Base-by-base conservation (phyloP, 2,888 invertebrate species). In the Caradrina kadenii region DNA sequence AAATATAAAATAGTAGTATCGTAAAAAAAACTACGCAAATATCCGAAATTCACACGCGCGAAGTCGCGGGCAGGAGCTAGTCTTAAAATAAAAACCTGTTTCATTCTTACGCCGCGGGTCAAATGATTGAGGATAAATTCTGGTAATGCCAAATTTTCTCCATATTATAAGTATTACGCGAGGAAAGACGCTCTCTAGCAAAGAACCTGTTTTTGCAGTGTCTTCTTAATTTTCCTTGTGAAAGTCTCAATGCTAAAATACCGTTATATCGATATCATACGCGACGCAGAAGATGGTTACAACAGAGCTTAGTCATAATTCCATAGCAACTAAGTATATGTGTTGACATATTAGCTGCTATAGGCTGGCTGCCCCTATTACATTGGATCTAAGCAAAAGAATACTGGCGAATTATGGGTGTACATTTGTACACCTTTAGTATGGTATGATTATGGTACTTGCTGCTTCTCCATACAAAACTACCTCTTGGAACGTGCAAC, bases 91-190 rank as follows among this genome's bases (percentile, higher is more conserved):
- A 35, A 19, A 67, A 68, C 53, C 19, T 0, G 53, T 45, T 75
- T 49, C 26, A 48, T 45, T 13, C 1, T 31, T 49, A 31, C 19
- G 3, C 35, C 58, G 42, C 2, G 2, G 8, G 17, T 35, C 42
- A 58, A 42, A 21, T 60, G 21, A 21, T 55, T 76, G 45, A 55
- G 54, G 45, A 73, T 39, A 69, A 55, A 50, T 22, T 19, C 11
- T 42, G 15, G 21, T 58, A 52, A 48, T 70, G 50, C 58, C 64
- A 35, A 6, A 53, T 63, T 39, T 70, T 26, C n/a, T 35, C 50
- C 49, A 50, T 19, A 19, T 21, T 21, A n/a, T 11, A 45, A 45
- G 49, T 39, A 0, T 26, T 17, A 17, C 5, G 26, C 15, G 26
- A 50, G 22, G 17, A 70, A 22, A 56, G 2, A 63, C 7, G 10